Base-by-base conservation (phyloP, 2,797 vertebrate genomes). In the Etheostoma nigrum region DNA sequence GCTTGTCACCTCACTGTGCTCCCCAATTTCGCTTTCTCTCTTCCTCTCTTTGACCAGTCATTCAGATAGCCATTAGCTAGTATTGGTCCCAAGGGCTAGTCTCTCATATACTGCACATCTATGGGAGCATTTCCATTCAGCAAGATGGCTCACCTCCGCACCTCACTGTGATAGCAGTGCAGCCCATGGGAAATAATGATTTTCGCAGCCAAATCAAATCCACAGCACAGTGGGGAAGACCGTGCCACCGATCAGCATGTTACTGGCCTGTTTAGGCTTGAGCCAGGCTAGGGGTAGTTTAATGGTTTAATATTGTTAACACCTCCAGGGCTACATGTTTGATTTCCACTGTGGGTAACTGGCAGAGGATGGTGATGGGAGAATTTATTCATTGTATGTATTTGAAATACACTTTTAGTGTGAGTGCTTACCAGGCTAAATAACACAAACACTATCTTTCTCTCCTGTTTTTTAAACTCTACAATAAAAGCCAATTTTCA, bases 151-250 rank as follows among this genome's bases (percentile, higher is more conserved):
- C 84, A 81, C 85, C 89, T 87, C 85, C 54, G 72, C 21, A 76
- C 85, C 86, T 90, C 63, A 30, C 73, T 83, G 85, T 84, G 90
- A 92, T 87, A 83, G 86, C 66, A 16, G 33, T 49, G 65, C 54
- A 80, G 80, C 92, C 84, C 89, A 4, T 65, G 92, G 91, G 90
- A 93, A 92, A 91, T 92, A 86, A 91, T 91, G 79, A 81, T 67
- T 61, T 85, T 79, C 42, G 1, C 78, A 67, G 76, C 68, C 87
- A 86, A 90, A 91, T 90, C 81, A 85, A 87, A 92, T 86, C 64
- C 36, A 1, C 74, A 23, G 67, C 80, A 58, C 77, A 57, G 73
- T n/a, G 21, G 78, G 70, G 54, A 60, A 33, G 71, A 75, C 9
- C 4, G 57, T 66, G 82, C 78, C 67, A 67, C 51, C 52, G 78